Base-by-base conservation (phyloP, 2,888 invertebrate species). In the Melieria omissa region DNA sequence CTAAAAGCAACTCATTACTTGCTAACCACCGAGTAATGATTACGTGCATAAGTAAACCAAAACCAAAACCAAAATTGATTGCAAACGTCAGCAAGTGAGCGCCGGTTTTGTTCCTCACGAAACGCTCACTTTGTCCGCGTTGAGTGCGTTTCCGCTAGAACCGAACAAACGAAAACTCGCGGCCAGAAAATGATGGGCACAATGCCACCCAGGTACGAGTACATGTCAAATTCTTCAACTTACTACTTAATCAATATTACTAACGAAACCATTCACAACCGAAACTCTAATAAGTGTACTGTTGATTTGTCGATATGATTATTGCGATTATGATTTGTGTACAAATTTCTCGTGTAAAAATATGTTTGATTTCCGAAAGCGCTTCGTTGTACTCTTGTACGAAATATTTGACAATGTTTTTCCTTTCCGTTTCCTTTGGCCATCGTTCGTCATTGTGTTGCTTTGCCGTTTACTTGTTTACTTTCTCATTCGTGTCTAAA, bases 181-280 rank as follows among this genome's bases (percentile, higher is more conserved):
- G 80, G 81, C 86, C 87, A 85, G 86, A 87, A 87, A 87, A 86
- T 87, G 87, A 86, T 87, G 87, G 87, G 86, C 85, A 86, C 87
- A 84, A 87, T 87, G 87, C 87, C 87, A 82, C 87, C 87, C 86
- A 87, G 87, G 87, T 87, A 87, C 82, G 84, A 83, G 82, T 82
- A 62, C 14, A 41, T 9, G 44, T 29, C 45, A 62, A 14, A 46
- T 47, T 62, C 12, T 6, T 52, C 14, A n/a, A 44, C n/a, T 52
- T 52, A 14, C n/a, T 2, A 52, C 12, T n/a, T 29, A 29, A 29
- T 29, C 29, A 29, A 29, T 29, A 29, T 29, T 29, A 3, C 29
- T 29, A 29, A 29, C n/a, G 9, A 6, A 60, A n/a, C 5, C 8
- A 60, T 14, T 7, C n/a, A 60, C 12, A 60, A 6, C 9, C 7